phyloP scores from a whole-genome alignment of 1,140 invertebrate species.

The Neelides sp. region DNA sequence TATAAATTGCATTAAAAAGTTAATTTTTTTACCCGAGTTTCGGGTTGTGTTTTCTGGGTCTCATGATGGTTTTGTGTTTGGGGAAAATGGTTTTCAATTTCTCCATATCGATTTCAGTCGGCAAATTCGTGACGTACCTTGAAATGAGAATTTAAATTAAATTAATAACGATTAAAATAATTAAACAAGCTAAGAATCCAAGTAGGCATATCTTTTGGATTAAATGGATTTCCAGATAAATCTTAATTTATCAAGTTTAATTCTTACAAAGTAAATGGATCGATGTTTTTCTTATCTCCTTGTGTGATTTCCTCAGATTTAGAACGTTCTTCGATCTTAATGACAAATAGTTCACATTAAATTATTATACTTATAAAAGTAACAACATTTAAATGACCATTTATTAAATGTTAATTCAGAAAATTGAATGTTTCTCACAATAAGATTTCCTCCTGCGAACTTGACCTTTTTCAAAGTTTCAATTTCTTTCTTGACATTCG shows the following conservation, averaged over 20 bases:
- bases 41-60: slow-evolving; percentile 19
- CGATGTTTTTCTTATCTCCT: slow-evolving; percentile 13
- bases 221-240: neutral
- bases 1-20: no score
- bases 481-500: slow-evolving; percentile 20
- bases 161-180: neutral
- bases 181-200: neutral
- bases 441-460: slow-evolving; percentile 10
- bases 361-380: neutral
- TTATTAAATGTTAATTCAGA: neutral
- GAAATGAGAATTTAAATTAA: neutral
- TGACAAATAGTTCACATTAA: neutral
- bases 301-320: neutral
- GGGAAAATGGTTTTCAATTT: slow-evolving; percentile 5
- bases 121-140: slow-evolving; percentile 18
- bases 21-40: slow-evolving; percentile 18
- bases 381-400: neutral
- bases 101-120: neutral
- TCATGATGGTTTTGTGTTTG: neutral
- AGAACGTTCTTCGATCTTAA: slow-evolving; percentile 13
- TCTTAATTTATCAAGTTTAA: neutral
- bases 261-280: slow-evolving; percentile 18
- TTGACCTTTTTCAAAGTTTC: slow-evolving; percentile 12
- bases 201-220: neutral
- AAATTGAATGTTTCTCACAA: slow-evolving; percentile 9